A percentile compares a stretch with the other conserved stretches of the same genome.
Evolutionary conservation across 2,797 vertebrate genomes (phyloP).

Genomic region (Ispidina picta): DNA sequence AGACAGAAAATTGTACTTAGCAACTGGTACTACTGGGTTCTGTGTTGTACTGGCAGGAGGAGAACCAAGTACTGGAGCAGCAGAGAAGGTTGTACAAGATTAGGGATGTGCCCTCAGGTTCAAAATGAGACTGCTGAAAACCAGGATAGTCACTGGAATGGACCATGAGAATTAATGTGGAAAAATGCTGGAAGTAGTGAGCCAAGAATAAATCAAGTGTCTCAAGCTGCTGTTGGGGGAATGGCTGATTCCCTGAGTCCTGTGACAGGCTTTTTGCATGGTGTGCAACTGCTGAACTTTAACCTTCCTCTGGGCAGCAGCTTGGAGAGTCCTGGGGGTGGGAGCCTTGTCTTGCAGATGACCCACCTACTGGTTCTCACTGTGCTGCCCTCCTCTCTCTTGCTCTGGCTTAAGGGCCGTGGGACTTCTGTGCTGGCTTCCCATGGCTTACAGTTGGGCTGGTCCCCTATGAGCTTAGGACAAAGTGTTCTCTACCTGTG

Average conservation of each 20-base stretch:
- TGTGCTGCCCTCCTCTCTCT: background rate
- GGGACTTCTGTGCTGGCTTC: background rate
- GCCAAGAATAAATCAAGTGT: background rate
- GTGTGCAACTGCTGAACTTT: background rate
- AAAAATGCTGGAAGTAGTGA: background rate
- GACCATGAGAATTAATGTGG: background rate
- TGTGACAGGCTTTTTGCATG: background rate
- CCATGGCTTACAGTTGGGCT: background rate
- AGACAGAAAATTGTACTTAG: background rate
- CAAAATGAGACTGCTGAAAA: background rate
- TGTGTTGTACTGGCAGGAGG: background rate
- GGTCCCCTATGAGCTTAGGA: background rate
- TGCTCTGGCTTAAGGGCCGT: background rate
- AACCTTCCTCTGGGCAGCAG: background rate
- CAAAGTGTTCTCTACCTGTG: background rate
- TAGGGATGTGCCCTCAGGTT: background rate
- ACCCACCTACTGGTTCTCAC: background rate
- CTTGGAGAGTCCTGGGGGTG: background rate
- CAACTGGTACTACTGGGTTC: background rate
- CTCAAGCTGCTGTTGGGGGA: background rate
- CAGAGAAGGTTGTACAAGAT: background rate
- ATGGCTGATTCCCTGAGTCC: fast-evolving
- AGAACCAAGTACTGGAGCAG: background rate
- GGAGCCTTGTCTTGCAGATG: background rate
- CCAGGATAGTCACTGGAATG: background rate